These are phyloP conservation scores for Callocephalon fimbriatum DNA, from an alignment of 2,113 vertebrate species.

Conservation along the genomic window DNA sequence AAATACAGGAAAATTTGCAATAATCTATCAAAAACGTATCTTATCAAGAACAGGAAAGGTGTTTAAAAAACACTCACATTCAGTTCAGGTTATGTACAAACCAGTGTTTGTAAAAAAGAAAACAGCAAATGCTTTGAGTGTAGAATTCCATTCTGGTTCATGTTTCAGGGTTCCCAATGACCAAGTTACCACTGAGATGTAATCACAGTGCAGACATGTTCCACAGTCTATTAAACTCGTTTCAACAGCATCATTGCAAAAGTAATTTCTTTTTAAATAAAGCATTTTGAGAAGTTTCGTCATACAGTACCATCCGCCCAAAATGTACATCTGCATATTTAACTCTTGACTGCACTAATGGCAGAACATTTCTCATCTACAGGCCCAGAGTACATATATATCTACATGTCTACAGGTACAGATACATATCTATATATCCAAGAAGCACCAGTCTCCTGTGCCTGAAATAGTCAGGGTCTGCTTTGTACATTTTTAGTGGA, in stretches of 20 bases:
- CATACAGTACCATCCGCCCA: background rate
- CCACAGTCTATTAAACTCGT: background rate
- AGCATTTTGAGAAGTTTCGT: constrained; percentile 15
- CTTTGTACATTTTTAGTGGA: background rate
- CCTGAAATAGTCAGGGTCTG: background rate
- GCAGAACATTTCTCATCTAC: background rate
- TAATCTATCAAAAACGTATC: constrained; percentile 76
- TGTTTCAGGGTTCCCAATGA: background rate
- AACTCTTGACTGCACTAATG: background rate
- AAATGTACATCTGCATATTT: background rate
- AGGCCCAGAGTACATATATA: background rate
- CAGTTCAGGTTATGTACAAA: constrained; percentile 68
- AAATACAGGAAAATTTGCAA: constrained; percentile 74
- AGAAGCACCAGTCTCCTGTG: constrained; percentile 23
- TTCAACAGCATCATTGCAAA: constrained; percentile 29
- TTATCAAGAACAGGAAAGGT: constrained; percentile 71
- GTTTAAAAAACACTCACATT: constrained; percentile 78
- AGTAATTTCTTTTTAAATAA: background rate
- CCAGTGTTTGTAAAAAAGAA: constrained; percentile 66
- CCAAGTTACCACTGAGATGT: background rate
- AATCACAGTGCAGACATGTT: constrained; percentile 11
- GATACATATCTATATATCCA: background rate
- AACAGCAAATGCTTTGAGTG: constrained; percentile 40
- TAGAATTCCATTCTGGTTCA: background rate
- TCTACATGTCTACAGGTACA: background rate